Evolutionary conservation across 2,888 invertebrate species (phyloP).

Genomic region (Microchrysa polita): DNA sequence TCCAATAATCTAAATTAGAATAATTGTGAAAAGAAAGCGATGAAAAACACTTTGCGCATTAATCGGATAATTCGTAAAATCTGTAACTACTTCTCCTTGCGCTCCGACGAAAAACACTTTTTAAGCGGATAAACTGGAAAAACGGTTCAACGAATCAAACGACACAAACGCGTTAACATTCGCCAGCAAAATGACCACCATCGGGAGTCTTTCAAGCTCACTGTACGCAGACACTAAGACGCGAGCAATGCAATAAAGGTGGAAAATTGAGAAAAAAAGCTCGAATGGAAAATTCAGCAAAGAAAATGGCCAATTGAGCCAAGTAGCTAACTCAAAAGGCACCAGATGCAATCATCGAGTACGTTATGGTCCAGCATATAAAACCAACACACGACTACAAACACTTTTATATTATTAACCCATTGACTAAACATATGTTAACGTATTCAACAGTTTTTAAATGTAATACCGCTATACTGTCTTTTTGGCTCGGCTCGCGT

Average conservation of each 20-base stretch:
- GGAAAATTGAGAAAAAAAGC: constrained; percentile 2
- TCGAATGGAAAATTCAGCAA: constrained; percentile 30
- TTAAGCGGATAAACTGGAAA: constrained; percentile 2
- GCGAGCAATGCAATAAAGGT: constrained; percentile 3
- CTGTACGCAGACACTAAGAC: constrained; percentile 13
- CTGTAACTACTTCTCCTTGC: constrained; percentile 22
- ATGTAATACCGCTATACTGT: background rate
- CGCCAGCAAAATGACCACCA: constrained; percentile 65
- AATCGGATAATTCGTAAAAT: constrained; percentile 15
- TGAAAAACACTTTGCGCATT: constrained; percentile 1
- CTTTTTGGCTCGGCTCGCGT: constrained; percentile 5
- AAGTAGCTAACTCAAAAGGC: constrained; percentile 14
- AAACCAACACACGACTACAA: constrained; percentile 25
- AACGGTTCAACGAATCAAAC: constrained; percentile 45
- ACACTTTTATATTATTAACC: constrained; percentile 29
- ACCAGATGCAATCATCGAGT: constrained; percentile 20
- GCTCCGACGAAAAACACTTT: background rate
- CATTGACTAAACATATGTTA: background rate
- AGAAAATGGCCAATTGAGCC: constrained; percentile 32
- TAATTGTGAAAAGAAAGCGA: background rate
- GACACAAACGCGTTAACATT: constrained; percentile 64
- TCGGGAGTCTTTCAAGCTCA: constrained; percentile 58
- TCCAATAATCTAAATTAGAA: background rate
- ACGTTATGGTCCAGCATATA: constrained; percentile 14
- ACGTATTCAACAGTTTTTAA: constrained; percentile 8